Percentiles rank a stretch among this genome's conserved stretches.
Conservation (phyloP, 2,113 vertebrate species). For the Circaetus gallicus region DNA sequence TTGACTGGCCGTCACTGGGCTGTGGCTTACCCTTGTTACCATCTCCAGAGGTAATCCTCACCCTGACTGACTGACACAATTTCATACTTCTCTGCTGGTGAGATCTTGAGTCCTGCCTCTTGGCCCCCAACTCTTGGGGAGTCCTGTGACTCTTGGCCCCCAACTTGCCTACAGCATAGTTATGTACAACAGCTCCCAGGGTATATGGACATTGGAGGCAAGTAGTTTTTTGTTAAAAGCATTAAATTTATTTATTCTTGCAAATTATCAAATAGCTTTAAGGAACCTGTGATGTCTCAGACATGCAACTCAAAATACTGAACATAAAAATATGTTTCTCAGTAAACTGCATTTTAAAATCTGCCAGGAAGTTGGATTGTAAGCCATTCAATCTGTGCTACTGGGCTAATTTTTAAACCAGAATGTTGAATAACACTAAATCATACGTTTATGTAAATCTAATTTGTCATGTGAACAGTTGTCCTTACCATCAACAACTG, state of each 20-base stretch:
- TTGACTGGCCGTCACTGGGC: not conserved
- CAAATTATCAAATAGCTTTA: not conserved
- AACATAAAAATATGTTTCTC: not conserved
- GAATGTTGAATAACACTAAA: conserved; percentile 3
- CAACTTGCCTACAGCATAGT: not conserved
- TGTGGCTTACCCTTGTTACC: not conserved
- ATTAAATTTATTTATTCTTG: not conserved
- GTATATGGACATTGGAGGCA: not conserved
- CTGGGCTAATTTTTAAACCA: conserved; percentile 5
- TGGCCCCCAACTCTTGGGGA: not conserved
- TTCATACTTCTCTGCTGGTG: not conserved
- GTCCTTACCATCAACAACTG: not conserved
- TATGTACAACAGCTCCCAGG: not conserved
- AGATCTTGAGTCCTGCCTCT: not conserved
- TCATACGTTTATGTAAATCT: not conserved
- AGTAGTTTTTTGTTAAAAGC: not conserved
- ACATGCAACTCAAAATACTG: not conserved
- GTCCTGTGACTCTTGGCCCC: not conserved
- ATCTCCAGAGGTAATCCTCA: not conserved
- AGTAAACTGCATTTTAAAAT: not conserved
- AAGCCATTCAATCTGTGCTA: not conserved
- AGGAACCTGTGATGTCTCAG: not conserved
- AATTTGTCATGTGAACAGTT: not conserved
- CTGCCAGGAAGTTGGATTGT: not conserved
- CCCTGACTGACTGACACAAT: not conserved